Percentiles rank a stretch among this genome's conserved stretches.
Conservation (phyloP, 2,113 vertebrate species). For the Furnarius figulus region DNA sequence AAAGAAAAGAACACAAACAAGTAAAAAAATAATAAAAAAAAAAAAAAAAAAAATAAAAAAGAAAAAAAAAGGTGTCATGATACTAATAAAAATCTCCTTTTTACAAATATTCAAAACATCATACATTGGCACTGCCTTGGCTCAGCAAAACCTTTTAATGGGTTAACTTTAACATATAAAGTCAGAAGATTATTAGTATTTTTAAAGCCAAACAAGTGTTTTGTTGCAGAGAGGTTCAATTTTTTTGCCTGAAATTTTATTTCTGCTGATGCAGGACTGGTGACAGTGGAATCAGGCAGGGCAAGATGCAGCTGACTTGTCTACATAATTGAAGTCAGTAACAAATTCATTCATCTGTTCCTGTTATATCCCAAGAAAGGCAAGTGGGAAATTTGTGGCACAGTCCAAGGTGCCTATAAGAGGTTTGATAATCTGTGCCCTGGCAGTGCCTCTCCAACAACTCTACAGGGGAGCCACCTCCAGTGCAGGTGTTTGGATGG, state of each 20-base stretch:
- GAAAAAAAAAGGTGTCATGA: not conserved
- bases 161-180: not conserved
- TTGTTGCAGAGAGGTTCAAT: not conserved
- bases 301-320: not conserved
- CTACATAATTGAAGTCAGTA: not conserved
- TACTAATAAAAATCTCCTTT: not conserved
- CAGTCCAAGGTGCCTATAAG: not conserved
- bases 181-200: not conserved
- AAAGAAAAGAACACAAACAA: no score
- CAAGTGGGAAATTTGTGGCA: not conserved
- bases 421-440: not conserved
- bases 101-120: not conserved
- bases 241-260: not conserved
- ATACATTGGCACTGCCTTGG: not conserved
- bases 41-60: not conserved
- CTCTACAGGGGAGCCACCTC: not conserved
- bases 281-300: not conserved
- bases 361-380: not conserved
- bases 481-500: not conserved
- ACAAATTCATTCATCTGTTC: not conserved
- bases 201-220: not conserved
- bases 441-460: not conserved
- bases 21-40: no score
- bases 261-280: not conserved
- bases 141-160: not conserved